A percentile compares a stretch with the other conserved stretches of the same genome.
These are phyloP conservation scores for Pangasianodon hypophthalmus DNA, from an alignment of 2,113 vertebrate genomes.

Conservation along the genomic window DNA sequence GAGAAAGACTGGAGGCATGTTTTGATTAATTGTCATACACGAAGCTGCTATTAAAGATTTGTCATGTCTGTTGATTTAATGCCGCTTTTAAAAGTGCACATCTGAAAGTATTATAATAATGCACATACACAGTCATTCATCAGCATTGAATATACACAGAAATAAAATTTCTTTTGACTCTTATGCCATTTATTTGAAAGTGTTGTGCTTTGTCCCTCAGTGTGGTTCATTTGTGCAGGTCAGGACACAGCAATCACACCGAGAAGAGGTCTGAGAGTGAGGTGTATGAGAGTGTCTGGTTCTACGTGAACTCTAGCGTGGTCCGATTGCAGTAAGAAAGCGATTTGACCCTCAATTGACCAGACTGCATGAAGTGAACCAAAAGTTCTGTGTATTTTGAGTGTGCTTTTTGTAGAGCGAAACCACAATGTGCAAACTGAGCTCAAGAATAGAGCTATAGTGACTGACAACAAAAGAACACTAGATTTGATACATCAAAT, in stretches of 20 bases:
- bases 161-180: background rate
- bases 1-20: conserved; percentile 9
- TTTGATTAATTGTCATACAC: background rate
- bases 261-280: background rate
- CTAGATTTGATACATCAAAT: background rate
- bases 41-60: background rate
- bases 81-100: background rate
- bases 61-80: conserved; percentile 12
- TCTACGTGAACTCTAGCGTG: background rate
- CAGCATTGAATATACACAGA: background rate
- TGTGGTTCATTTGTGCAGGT: background rate
- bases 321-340: background rate
- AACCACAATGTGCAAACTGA: background rate
- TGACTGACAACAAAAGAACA: background rate
- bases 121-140: background rate
- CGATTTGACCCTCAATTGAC: background rate
- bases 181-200: background rate
- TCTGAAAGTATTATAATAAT: background rate
- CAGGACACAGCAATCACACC: background rate
- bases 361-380: background rate
- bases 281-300: background rate
- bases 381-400: background rate
- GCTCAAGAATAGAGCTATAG: background rate
- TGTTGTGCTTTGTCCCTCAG: background rate
- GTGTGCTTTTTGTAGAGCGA: background rate